phyloP scores from a whole-genome alignment of 2,113 vertebrate genomes.

The Philantomba maxwellii region DNA sequence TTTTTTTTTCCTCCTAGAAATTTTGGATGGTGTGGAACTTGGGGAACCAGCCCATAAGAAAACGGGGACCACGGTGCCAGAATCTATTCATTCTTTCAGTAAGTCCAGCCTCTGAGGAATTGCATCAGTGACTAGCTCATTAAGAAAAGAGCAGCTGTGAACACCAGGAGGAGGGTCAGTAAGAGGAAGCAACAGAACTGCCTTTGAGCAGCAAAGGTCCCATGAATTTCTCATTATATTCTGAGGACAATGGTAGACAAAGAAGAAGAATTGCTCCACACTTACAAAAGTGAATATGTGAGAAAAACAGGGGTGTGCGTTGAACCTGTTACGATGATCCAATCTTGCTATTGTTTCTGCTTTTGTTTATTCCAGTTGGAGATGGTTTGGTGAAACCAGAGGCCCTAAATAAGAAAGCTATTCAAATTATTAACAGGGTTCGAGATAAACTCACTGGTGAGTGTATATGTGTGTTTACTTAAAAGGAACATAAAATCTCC shows the following conservation, averaged over 20 bases:
- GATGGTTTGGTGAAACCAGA: slow-evolving; percentile 97
- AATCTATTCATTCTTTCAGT: slow-evolving; percentile 99
- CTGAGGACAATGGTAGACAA: background rate
- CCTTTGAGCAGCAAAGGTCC: background rate
- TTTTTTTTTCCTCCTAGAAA: slow-evolving; percentile 80
- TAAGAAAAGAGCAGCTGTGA: background rate
- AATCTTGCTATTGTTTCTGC: background rate
- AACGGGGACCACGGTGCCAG: slow-evolving; percentile 96
- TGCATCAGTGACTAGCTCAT: background rate
- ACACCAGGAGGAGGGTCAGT: background rate
- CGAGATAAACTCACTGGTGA: slow-evolving; percentile 99
- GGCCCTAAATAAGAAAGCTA: slow-evolving; percentile 98
- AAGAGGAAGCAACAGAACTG: background rate
- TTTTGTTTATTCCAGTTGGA: slow-evolving; percentile 84
- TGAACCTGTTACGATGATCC: background rate
- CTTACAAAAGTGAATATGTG: background rate
- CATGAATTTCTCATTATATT: background rate
- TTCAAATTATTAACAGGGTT: slow-evolving; percentile 98
- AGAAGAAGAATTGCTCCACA: background rate
- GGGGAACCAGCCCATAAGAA: slow-evolving; percentile 97
- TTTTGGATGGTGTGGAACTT: slow-evolving; percentile 93
- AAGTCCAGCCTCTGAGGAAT: slow-evolving; percentile 71
- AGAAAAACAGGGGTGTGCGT: background rate
- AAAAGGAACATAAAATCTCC: background rate
- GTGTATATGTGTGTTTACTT: background rate